These are phyloP conservation scores for Smutsia temminckii DNA, from an alignment of 2,797 vertebrate species.

Conservation along the genomic window DNA sequence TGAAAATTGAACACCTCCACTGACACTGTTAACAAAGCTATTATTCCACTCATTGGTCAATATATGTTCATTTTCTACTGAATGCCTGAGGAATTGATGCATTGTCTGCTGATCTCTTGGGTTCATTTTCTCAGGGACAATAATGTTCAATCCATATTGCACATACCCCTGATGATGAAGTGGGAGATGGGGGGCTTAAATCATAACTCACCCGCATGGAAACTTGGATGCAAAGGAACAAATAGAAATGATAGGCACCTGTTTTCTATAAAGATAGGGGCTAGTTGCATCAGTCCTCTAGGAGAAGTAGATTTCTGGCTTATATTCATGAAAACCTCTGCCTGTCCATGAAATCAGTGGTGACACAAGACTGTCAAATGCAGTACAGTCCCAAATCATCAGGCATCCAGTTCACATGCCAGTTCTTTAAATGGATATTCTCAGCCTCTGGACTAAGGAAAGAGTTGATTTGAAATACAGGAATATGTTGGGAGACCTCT, in stretches of 20 bases:
- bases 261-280: not conserved
- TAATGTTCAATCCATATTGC: slow-evolving; percentile 54
- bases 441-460: not conserved
- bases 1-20: slow-evolving; percentile 61
- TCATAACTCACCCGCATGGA: slow-evolving; percentile 38
- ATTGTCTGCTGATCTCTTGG: slow-evolving; percentile 38
- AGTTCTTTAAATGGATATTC: not conserved
- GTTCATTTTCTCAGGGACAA: slow-evolving; percentile 65
- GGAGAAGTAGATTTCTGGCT: not conserved
- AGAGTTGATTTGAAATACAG: not conserved
- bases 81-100: slow-evolving; percentile 70
- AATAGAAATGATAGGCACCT: not conserved
- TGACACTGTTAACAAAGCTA: slow-evolving; percentile 80
- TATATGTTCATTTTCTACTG: slow-evolving; percentile 79
- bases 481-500: not conserved
- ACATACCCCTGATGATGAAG: slow-evolving; percentile 41
- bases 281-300: not conserved
- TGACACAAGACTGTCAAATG: not conserved
- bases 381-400: not conserved
- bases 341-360: not conserved
- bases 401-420: not conserved
- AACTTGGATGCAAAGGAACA: slow-evolving; percentile 30
- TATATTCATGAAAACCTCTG: not conserved
- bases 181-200: slow-evolving; percentile 10
- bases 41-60: slow-evolving; percentile 83